phyloP scores from a whole-genome alignment of 2,113 vertebrate genomes.

The Strix uralensis region DNA sequence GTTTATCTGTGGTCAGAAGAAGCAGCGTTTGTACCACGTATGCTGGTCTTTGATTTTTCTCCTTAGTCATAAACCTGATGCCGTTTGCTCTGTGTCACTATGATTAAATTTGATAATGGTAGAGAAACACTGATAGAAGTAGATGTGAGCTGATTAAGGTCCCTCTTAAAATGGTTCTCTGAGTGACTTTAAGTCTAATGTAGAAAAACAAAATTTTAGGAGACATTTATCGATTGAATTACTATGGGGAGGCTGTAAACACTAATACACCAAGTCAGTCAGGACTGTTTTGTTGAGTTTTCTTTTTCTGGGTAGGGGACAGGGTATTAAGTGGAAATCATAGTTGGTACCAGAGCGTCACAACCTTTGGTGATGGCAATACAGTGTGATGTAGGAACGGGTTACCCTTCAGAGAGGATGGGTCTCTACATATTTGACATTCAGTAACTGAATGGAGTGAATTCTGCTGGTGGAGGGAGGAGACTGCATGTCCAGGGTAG shows the following conservation, averaged over 20 bases:
- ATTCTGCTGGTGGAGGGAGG: background rate
- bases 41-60: background rate
- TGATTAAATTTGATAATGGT: background rate
- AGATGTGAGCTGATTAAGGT: background rate
- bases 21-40: accelerated
- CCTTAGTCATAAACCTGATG: background rate
- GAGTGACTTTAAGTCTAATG: background rate
- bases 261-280: background rate
- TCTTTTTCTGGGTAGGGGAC: background rate
- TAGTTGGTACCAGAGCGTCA: background rate
- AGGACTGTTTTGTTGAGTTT: background rate
- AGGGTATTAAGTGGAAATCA: background rate
- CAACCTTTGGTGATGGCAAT: background rate
- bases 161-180: background rate
- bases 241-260: background rate
- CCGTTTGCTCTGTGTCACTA: background rate
- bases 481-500: background rate
- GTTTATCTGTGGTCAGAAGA: background rate
- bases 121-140: background rate
- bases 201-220: background rate
- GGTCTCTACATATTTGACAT: accelerated
- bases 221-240: background rate
- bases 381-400: background rate
- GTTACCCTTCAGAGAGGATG: background rate
- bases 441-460: background rate